Conservation (phyloP, 2,797 vertebrate species). For the Pantherophis alleghaniensis region DNA sequence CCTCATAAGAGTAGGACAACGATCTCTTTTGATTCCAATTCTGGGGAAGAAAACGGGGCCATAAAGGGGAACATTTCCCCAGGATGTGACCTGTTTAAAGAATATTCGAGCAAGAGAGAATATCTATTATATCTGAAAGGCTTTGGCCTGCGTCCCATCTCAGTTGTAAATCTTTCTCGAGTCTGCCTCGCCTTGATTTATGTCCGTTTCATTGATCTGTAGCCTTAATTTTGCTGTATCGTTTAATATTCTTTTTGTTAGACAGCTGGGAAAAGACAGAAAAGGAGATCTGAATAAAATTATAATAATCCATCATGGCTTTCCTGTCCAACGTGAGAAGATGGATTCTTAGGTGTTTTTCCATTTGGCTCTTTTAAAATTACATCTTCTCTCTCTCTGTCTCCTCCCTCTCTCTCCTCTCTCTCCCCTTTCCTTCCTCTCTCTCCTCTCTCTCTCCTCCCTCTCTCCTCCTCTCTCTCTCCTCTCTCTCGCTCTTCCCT, state of each 20-base stretch:
- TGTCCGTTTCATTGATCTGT: constrained; percentile 53
- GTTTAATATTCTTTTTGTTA: constrained; percentile 60
- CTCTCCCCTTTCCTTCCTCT: too few relatives aligned
- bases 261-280: constrained; percentile 48
- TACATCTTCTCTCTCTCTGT: not conserved
- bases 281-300: constrained; percentile 49
- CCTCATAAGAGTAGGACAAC: not conserved
- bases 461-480: too few relatives aligned
- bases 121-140: constrained; percentile 15
- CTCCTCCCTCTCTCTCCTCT: too few relatives aligned
- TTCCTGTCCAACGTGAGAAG: constrained; percentile 39
- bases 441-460: too few relatives aligned
- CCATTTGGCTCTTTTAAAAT: not conserved
- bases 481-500: too few relatives aligned
- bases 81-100: not conserved
- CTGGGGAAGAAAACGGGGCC: not conserved
- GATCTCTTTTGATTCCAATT: not conserved
- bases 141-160: not conserved
- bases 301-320: constrained; percentile 9
- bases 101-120: not conserved
- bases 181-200: constrained; percentile 39
- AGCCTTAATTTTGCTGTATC: constrained; percentile 51
- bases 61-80: not conserved
- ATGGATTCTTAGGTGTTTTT: not conserved
- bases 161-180: not conserved